These are phyloP conservation scores for Mythimna loreyi DNA, from an alignment of 2,888 invertebrate species.

Conservation along the genomic window DNA sequence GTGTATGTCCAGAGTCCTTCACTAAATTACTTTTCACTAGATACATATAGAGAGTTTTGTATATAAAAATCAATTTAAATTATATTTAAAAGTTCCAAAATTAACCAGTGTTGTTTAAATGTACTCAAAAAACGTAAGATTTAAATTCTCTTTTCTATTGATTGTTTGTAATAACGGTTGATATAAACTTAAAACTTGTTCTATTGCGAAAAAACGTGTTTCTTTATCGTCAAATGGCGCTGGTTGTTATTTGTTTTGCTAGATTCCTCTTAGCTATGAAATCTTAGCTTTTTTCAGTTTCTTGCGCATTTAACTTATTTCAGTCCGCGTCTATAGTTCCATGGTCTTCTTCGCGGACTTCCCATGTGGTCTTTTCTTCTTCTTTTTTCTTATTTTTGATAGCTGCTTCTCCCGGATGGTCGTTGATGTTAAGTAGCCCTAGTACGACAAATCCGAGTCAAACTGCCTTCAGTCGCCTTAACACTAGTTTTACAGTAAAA, in stretches of 20 bases:
- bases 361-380: slow-evolving; percentile 79
- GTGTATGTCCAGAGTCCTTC: slow-evolving; percentile 86
- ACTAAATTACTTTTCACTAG: slow-evolving; percentile 89
- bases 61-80: slow-evolving; percentile 89
- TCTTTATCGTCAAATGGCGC: slow-evolving; percentile 91
- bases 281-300: slow-evolving; percentile 85
- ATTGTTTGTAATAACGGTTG: slow-evolving; percentile 90
- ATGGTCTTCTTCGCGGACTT: slow-evolving; percentile 80
- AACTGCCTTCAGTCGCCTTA: slow-evolving; percentile 89
- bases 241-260: slow-evolving; percentile 85
- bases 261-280: slow-evolving; percentile 87
- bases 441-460: slow-evolving; percentile 85
- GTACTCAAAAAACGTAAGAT: slow-evolving; percentile 88
- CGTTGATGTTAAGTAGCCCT: slow-evolving; percentile 86
- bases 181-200: slow-evolving; percentile 91
- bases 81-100: slow-evolving; percentile 89
- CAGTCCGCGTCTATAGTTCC: slow-evolving; percentile 80
- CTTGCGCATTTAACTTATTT: slow-evolving; percentile 88
- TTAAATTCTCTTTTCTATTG: slow-evolving; percentile 91
- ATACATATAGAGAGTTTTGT: slow-evolving; percentile 88
- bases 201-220: slow-evolving; percentile 92
- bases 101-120: slow-evolving; percentile 91
- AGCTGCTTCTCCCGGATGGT: slow-evolving; percentile 88
- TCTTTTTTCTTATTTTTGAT: slow-evolving; percentile 75
- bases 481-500: slow-evolving; percentile 87